These are phyloP conservation scores for Aurelia sp. DNA, from an alignment of 30 jellyfish, hydroid and myxozoan species.

Conservation along the genomic window DNA sequence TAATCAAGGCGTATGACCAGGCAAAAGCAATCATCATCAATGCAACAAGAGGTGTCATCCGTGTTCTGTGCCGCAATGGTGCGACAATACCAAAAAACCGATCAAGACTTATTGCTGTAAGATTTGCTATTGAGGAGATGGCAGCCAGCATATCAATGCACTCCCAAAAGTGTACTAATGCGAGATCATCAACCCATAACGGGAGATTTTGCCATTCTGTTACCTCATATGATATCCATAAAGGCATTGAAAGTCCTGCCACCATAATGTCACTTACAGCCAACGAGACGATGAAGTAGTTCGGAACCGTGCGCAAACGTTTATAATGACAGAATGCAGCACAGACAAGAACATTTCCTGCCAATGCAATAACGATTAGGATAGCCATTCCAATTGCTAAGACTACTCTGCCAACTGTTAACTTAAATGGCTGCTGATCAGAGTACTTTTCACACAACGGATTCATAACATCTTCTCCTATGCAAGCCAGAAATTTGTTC, in stretches of 20 bases:
- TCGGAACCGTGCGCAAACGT: constrained; percentile 74
- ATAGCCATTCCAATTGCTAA: constrained; percentile 75
- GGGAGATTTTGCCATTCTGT: constrained; percentile 69
- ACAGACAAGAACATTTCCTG: constrained; percentile 91
- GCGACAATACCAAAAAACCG: constrained; percentile 89
- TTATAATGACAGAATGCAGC: constrained; percentile 84
- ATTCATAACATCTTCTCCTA: not conserved
- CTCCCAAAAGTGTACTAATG: constrained; percentile 49
- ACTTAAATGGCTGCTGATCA: constrained; percentile 22
- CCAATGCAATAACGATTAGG: constrained; percentile 70
- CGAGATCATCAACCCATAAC: constrained; percentile 18
- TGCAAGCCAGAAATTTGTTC: not conserved
- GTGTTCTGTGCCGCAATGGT: constrained; percentile 89
- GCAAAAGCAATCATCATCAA: constrained; percentile 56
- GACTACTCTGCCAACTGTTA: constrained; percentile 59
- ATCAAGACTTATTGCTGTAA: constrained; percentile 88
- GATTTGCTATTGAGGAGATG: constrained; percentile 87
- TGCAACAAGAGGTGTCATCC: constrained; percentile 74
- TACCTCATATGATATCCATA: constrained; percentile 78
- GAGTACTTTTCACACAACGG: constrained; percentile 10
- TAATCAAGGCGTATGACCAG: constrained; percentile 83
- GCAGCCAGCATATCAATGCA: constrained; percentile 84
- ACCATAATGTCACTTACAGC: constrained; percentile 89
- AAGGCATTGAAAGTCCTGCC: constrained; percentile 96
- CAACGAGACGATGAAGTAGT: constrained; percentile 84